phyloP scores from a whole-genome alignment of 1,140 invertebrate genomes.

The Laupala kohalensis region DNA sequence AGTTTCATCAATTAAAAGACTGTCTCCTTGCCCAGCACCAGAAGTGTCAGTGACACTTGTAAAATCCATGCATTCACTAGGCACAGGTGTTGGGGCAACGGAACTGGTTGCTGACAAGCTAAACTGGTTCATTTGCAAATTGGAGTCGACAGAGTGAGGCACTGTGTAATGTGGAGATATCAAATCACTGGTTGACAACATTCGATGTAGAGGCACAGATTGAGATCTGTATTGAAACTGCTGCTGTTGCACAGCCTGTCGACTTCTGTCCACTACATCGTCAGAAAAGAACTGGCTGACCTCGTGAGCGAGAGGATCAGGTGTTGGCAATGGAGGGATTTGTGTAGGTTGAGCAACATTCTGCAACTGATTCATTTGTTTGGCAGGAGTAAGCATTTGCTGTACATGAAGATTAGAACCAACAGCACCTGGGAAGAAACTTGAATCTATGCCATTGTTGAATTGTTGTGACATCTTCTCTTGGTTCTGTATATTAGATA shows the following conservation, averaged over 20 bases:
- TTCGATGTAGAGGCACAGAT: constrained; percentile 58
- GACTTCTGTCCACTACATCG: constrained; percentile 14
- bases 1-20: constrained; percentile 24
- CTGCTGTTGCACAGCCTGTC: neutral
- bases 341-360: too few species aligned
- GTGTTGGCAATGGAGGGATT: neutral
- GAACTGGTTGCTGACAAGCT: constrained; percentile 44
- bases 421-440: neutral
- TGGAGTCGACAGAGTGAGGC: constrained; percentile 25
- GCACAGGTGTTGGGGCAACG: constrained; percentile 51
- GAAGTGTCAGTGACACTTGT: constrained; percentile 38
- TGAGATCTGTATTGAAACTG: constrained; percentile 44
- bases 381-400: too few species aligned
- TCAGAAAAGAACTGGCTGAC: constrained; percentile 35
- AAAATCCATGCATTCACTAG: constrained; percentile 54
- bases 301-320: constrained; percentile 34
- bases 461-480: neutral
- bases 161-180: constrained; percentile 31
- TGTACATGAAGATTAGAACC: neutral
- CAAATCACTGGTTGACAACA: constrained; percentile 29
- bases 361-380: too few species aligned
- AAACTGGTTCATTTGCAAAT: constrained; percentile 27
- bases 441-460: neutral
- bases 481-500: neutral
- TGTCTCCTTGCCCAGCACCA: constrained; percentile 29